These are phyloP conservation scores for Meriones psammophilus DNA, from an alignment of 2,797 vertebrate genomes.

Conservation along the genomic window DNA sequence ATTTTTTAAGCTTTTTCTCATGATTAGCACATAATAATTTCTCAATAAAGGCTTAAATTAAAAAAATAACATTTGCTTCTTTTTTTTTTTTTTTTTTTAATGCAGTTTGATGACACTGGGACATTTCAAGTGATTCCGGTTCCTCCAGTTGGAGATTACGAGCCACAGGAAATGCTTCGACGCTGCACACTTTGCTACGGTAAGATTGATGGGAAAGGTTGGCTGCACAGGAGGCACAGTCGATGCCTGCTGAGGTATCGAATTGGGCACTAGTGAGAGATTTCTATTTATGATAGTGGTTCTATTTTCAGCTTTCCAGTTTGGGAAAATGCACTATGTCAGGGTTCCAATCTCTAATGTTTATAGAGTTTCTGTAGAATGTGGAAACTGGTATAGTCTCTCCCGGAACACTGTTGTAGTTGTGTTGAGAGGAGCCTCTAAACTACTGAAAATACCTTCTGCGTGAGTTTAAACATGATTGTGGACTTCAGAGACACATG, in stretches of 20 bases:
- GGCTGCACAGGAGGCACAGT: neutral
- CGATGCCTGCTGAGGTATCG: neutral
- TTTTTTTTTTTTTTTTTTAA: constrained; percentile 31
- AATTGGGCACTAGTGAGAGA: neutral
- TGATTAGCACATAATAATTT: neutral
- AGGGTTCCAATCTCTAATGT: constrained; percentile 24
- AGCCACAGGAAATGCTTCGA: constrained; percentile 66
- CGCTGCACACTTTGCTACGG: constrained; percentile 85
- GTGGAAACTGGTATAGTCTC: constrained; percentile 17
- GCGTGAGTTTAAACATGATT: neutral
- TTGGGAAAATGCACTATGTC: neutral
- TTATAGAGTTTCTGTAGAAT: neutral
- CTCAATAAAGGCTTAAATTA: neutral
- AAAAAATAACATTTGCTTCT: neutral
- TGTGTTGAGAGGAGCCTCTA: constrained; percentile 10
- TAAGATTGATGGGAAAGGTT: constrained; percentile 59
- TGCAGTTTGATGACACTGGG: constrained; percentile 84
- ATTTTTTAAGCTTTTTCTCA: constrained; percentile 20
- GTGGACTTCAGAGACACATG: neutral
- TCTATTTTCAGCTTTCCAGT: constrained; percentile 38
- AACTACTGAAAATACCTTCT: constrained; percentile 50
- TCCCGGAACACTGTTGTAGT: neutral
- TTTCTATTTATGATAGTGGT: neutral
- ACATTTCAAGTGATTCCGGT: constrained; percentile 82
- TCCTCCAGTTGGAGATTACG: constrained; percentile 1